Base-by-base conservation (phyloP, 2,797 vertebrate genomes). In the Pelodytes ibericus region DNA sequence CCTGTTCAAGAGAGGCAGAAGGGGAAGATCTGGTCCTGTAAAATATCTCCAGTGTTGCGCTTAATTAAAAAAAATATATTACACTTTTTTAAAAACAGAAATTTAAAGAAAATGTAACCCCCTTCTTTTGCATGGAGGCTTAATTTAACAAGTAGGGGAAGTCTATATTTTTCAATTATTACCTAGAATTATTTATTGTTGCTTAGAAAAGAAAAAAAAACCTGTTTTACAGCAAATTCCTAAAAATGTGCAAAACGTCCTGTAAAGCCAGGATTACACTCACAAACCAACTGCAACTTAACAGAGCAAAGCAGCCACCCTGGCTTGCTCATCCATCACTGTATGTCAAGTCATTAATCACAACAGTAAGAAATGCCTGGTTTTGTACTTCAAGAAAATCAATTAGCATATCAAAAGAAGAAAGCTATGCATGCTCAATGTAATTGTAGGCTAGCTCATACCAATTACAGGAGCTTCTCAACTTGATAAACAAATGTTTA, bases 301-400 rank as follows among this genome's bases (percentile, higher is more conserved):
- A 51, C 39, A 68, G 63, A 59, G 39, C 63, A 72, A 41, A 78
- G 63, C 31, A 78, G 63, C 31, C 62, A 72, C 49, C 56, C 56
- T 53, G 56, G 22, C 22, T 41, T 67, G 72, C 76, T 67, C 76
- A 78, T 78, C 76, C 63, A 78, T 73, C 76, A 72, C 53, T 62
- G 62, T 68, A 62, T 59, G 69, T 66, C 75, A 72, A 64, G 70
- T 72, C 76, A 78, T 78, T 78, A 56, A 72, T 78, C 76, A 78
- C 70, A 78, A 72, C 41, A 78, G 62, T 60, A 78, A 65, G 64
- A 67, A 62, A 77, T 56, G 70, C 70, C 3, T 72, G 41, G 30
- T 67, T 78, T 78, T 72, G 76, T 78, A 68, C 63, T 68, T 68
- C 5, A 59, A 68, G 64, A 66, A 47, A 66, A 30, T 22, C 56